Conservation (phyloP, 2,113 vertebrate species). For the Strix aluco region DNA sequence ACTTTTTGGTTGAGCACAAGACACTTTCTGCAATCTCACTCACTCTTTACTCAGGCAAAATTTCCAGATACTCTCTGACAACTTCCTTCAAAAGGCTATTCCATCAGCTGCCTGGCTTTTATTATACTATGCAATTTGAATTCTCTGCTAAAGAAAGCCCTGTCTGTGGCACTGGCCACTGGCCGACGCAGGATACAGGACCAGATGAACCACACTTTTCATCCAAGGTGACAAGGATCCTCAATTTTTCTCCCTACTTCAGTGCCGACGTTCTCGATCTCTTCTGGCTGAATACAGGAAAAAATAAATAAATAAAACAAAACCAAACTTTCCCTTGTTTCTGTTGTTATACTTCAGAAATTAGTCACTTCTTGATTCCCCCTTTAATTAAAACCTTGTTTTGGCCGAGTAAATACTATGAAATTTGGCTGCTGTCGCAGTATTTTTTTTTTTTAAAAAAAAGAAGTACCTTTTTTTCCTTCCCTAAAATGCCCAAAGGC, state of each 20-base stretch:
- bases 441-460: no score
- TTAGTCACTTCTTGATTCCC: not conserved
- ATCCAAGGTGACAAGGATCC: not conserved
- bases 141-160: not conserved
- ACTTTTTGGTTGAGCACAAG: not conserved
- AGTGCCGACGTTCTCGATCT: not conserved
- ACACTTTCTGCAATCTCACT: not conserved
- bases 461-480: not conserved
- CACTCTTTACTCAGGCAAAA: not conserved
- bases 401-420: not conserved
- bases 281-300: not conserved
- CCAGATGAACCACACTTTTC: not conserved
- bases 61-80: slow-evolving; percentile 35
- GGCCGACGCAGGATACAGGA: not conserved
- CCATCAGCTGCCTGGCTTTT: not conserved
- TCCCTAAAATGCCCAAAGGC: not conserved
- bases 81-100: not conserved
- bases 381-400: not conserved
- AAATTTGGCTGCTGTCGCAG: not conserved
- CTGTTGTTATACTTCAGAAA: not conserved
- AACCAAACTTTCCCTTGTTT: fast-evolving
- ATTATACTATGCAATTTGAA: not conserved
- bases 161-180: not conserved
- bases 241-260: not conserved
- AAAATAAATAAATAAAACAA: not conserved